These are phyloP conservation scores for Leucopsar rothschildi DNA, from an alignment of 2,113 vertebrate genomes.

Conservation along the genomic window DNA sequence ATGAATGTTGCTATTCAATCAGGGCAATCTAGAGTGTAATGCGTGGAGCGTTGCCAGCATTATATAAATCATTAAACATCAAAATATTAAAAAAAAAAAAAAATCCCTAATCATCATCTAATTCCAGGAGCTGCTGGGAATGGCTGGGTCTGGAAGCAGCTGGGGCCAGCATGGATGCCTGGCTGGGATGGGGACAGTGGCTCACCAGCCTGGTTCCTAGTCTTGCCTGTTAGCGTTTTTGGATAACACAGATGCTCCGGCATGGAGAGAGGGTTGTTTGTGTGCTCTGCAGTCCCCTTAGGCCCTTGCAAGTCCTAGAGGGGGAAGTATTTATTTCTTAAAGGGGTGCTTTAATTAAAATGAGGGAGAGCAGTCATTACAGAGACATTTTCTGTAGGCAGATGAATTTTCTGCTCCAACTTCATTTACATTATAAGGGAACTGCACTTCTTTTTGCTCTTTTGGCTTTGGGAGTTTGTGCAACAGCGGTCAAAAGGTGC, in stretches of 20 bases:
- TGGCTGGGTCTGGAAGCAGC: background rate
- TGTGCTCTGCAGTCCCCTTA: background rate
- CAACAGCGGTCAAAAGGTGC: background rate
- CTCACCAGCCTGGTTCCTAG: background rate
- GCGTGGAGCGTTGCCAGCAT: background rate
- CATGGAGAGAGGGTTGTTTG: background rate
- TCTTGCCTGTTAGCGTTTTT: background rate
- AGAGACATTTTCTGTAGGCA: background rate
- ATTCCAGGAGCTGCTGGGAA: background rate
- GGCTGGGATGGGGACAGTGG: background rate
- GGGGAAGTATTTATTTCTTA: background rate
- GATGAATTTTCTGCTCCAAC: background rate
- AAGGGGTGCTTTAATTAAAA: background rate
- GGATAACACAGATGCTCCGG: background rate
- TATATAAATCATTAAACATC: conserved; percentile 30
- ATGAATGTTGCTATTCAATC: background rate
- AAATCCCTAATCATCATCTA: background rate
- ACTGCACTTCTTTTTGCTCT: background rate
- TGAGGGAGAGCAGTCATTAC: background rate
- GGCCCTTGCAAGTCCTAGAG: background rate
- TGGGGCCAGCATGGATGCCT: background rate
- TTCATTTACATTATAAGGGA: background rate
- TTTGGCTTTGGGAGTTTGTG: background rate
- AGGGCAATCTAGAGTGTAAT: conserved; percentile 19
- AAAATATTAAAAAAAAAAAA: background rate